A percentile compares a stretch with the other conserved stretches of the same genome.
These are phyloP conservation scores for Crotalus horridus DNA, from an alignment of 2,113 vertebrate species.

Conservation along the genomic window DNA sequence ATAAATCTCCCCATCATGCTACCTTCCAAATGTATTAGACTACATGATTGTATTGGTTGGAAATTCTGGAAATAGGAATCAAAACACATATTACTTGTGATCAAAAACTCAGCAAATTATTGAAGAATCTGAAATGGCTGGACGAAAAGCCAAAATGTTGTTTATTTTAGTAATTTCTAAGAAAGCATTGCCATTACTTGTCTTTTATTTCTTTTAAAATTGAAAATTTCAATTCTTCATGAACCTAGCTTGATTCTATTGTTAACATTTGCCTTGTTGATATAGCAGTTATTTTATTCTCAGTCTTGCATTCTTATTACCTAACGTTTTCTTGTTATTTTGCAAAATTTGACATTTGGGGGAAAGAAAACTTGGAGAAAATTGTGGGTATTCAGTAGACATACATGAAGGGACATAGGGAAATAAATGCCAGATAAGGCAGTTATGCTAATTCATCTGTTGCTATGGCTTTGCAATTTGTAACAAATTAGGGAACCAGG, in stretches of 20 bases:
- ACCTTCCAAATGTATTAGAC: too few species aligned
- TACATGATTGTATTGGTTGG: neutral
- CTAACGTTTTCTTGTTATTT: neutral
- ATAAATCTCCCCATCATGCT: too few species aligned
- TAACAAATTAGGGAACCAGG: neutral
- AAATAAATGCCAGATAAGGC: neutral
- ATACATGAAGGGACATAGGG: neutral
- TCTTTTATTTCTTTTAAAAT: fast-evolving
- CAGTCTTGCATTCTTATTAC: neutral
- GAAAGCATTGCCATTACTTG: neutral
- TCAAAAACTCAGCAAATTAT: neutral
- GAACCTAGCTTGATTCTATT: neutral
- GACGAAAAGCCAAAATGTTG: neutral
- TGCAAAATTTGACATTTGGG: neutral
- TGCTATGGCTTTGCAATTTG: neutral
- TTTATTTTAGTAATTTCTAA: fast-evolving
- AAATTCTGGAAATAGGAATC: neutral
- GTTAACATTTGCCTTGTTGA: neutral
- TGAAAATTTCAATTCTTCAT: neutral
- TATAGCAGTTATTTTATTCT: neutral
- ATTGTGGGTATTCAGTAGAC: neutral
- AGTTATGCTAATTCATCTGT: neutral
- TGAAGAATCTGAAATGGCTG: neutral
- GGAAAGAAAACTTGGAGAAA: neutral
- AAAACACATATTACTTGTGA: too few species aligned